Base-by-base conservation (phyloP, 2,888 invertebrate species). In the Hoplodrina ambigua region DNA sequence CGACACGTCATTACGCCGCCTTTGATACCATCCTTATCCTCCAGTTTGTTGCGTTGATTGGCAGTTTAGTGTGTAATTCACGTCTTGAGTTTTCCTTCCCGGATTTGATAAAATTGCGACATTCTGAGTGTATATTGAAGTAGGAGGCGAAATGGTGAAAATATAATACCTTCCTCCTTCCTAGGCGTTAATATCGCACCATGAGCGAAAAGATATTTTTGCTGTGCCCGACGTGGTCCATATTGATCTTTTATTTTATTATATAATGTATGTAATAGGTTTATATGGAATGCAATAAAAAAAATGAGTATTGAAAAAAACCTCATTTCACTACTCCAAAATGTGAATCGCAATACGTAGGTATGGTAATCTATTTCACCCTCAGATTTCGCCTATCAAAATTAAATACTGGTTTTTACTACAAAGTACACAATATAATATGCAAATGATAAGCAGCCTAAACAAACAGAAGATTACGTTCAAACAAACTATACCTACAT, bases 1-100 rank as follows among this genome's bases (percentile, higher is more conserved):
- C 52, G 37, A 33, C 46, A 61, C 64, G 67, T 65, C 71, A 59
- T 37, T 44, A n/a, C 37, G 19, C 66, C 46, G 49, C 41, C 66
- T 67, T 75, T 62, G 63, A 62, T 55, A 62, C 57, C 53, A 61
- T 72, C 55, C 60, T 80, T 84, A 78, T 82, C 75, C 74, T 65
- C 67, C 17, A 72, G 49, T 78, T 53, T 57, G 19, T 41, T 60
- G 54, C 44, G 54, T 55, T 62, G 33, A 65, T 78, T 50, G 20
- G 11, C 52, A 33, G 55, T 62, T 59, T 55, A 69, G 68, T 56
- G 6, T 46, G 25, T 59, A 59, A 54, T 52, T 33, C 33, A 57
- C 25, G 54, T 55, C 41, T 46, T 46, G 55, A 78, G 15, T 49
- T 72, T 61, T 72, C 73, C 37, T 56, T 37, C 7, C 41, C 20